Evolutionary conservation across 2,797 vertebrate genomes (phyloP).

Genomic region (Remorina albescens): DNA sequence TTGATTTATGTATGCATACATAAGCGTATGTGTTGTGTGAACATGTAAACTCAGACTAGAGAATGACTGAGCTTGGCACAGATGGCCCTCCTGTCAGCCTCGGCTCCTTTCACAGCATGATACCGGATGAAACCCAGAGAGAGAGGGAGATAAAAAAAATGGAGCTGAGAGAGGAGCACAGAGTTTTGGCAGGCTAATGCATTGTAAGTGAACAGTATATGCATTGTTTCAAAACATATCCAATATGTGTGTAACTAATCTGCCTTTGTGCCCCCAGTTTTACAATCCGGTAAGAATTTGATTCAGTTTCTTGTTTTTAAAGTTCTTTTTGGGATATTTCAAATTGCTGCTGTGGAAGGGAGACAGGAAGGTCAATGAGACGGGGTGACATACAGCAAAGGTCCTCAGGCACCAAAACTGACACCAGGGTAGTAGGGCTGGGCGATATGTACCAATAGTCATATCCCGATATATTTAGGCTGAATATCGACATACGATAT

Average conservation of each 20-base stretch:
- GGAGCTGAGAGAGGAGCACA: constrained; percentile 21
- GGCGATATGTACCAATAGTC: too few relatives aligned
- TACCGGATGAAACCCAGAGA: constrained; percentile 42
- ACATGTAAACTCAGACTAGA: constrained; percentile 57
- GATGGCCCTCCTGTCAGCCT: constrained; percentile 64
- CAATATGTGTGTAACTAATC: not conserved
- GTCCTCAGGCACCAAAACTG: too few relatives aligned
- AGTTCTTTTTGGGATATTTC: too few relatives aligned
- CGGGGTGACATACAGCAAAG: too few relatives aligned
- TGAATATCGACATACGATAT: too few relatives aligned
- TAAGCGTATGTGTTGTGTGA: constrained; percentile 18
- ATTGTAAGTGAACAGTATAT: constrained; percentile 14
- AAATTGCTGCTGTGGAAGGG: too few relatives aligned
- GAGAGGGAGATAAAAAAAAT: constrained; percentile 13
- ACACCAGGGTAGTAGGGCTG: too few relatives aligned
- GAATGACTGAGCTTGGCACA: constrained; percentile 63
- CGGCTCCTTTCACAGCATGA: constrained; percentile 58
- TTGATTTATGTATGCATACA: too few relatives aligned
- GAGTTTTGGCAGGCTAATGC: constrained; percentile 11
- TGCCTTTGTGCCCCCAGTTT: not conserved
- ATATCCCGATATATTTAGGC: too few relatives aligned
- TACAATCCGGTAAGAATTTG: too few relatives aligned
- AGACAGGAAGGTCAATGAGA: too few relatives aligned
- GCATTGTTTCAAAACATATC: not conserved
- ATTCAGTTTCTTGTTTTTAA: too few relatives aligned